Evolutionary conservation across 2,797 vertebrate species (phyloP), one percentile per base, ranked within the genome.

Genomic region (Linurgus olivaceus): DNA sequence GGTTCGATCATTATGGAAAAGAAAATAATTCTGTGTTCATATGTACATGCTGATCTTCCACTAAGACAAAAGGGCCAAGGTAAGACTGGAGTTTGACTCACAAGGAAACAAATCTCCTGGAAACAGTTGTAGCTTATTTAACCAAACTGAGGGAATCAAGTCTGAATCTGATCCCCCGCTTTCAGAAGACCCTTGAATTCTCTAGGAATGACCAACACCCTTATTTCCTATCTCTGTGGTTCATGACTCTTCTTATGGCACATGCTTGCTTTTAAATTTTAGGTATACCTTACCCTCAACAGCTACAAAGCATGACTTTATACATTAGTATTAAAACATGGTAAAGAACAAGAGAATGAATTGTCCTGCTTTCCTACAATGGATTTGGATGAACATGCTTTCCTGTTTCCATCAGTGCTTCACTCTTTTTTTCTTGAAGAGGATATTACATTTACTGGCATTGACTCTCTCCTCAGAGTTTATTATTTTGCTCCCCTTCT

Each of bases 1-100:
- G 79, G 86, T 84, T 91, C 26, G 6, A 95, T 95, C 91, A 73
- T 86, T 93, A 81, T 4, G 6, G 90, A 80, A 94, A 94, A 93
- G 28, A 91, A 89, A 93, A 77, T 80, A 96, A 75, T 92, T 91
- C 73, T 84, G 26, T 42, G 57, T 70, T 91, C 85, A 24, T 42
- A 81, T 28, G 47, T 63, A 74, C 48, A 21, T 0, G 19, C 66
- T 90, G 66, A 68, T 81, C 82, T 88, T 83, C 55, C 68, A 45
- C 54, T 45, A 50, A 86, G 58, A 91, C 48, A 70, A 84, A 94
- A 93, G 89, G 94, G 66, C 73, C 90, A 80, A 93, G 76, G 78
- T 86, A 90, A 90, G 55, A 42, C 29, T 3, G 0, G 40, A 90
- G 51, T 80, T 80, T 57, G 62, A 78, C 59, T 72, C 71, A 68